Base-by-base conservation (phyloP, 2,797 vertebrate species). In the Paratrypauchen microcephalus region DNA sequence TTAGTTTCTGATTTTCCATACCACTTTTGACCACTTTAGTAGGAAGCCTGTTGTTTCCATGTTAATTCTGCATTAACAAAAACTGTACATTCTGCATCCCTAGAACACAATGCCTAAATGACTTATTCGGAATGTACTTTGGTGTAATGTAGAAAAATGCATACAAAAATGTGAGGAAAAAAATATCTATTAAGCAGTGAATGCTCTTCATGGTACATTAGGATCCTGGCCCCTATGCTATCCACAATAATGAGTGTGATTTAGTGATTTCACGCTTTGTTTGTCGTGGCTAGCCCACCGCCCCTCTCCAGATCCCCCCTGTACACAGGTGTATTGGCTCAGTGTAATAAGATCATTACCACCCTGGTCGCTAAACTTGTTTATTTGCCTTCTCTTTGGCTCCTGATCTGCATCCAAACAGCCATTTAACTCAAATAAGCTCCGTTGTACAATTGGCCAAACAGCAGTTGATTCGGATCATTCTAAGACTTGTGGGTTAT, bases 181-280 rank as follows among this genome's bases (percentile, higher is more conserved):
- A 48, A 91, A 91, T 91, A 78, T 90, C 89, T 85, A 91, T 90
- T 88, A 91, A 90, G 88, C 90, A 90, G 87, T 89, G 88, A 88
- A 89, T 91, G 90, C 87, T 89, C 89, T 90, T 90, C 89, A 91
- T 90, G 90, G 90, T 90, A 91, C 89, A 91, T 92, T 91, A 91
- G 86, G 85, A 92, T 89, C 87, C 82, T 86, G 89, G 90, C 86
- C 86, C 86, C 79, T 69, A 86, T 90, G 82, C 85, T 90, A 91
- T 89, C 87, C 84, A 86, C 87, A 92, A 91, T 92, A 92, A 91
- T 91, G 91, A 91, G 89, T 90, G 87, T 91, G 91, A 92, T 93
- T 93, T 92, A 92, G 90, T 93, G 92, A 93, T 93, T 93, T 93
- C 91, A 92, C 91, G 92, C 89, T 92, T 91, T 92, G 91, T 92